Evolutionary conservation across 1,140 invertebrate species (phyloP).

Genomic region (Halyomorpha halys): DNA sequence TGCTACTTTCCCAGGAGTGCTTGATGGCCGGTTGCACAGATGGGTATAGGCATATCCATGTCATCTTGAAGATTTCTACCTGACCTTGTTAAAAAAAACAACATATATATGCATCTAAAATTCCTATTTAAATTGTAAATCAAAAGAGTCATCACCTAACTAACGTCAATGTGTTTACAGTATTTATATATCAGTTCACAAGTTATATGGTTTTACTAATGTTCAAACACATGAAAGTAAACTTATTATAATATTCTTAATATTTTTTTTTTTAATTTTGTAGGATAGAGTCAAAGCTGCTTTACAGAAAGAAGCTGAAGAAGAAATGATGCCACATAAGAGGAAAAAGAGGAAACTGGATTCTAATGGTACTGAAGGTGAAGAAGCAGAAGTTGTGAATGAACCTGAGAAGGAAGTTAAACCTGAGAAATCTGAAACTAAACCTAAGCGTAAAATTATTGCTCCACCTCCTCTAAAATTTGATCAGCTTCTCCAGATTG

Average conservation of each 20-base stretch:
- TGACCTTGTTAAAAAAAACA: too few species aligned
- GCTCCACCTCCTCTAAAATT: conserved; percentile 64
- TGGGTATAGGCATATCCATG: too few species aligned
- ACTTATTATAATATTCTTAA: conserved; percentile 1
- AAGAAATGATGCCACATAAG: conserved; percentile 55
- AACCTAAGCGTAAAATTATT: conserved; percentile 44
- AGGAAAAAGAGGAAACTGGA: conserved; percentile 47
- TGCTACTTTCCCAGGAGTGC: too few species aligned
- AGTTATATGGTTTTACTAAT: too few species aligned
- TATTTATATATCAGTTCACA: too few species aligned
- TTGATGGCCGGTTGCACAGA: too few species aligned
- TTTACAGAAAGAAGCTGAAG: conserved; percentile 57
- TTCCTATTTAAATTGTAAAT: too few species aligned
- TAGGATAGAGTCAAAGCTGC: conserved; percentile 60
- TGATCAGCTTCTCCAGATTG: conserved; percentile 59
- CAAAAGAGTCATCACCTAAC: too few species aligned
- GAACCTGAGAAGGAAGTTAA: conserved; percentile 6
- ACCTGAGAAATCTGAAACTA: conserved; percentile 30
- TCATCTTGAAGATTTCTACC: too few species aligned
- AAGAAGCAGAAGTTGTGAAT: conserved; percentile 8
- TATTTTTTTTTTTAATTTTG: conserved; percentile 18
- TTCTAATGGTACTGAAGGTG: conserved; percentile 23
- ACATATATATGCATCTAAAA: too few species aligned
- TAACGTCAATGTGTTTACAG: too few species aligned
- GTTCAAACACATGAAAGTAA: too few species aligned